Evolutionary conservation across 1,140 invertebrate genomes (phyloP).

Genomic region (Helicoverpa armigera): DNA sequence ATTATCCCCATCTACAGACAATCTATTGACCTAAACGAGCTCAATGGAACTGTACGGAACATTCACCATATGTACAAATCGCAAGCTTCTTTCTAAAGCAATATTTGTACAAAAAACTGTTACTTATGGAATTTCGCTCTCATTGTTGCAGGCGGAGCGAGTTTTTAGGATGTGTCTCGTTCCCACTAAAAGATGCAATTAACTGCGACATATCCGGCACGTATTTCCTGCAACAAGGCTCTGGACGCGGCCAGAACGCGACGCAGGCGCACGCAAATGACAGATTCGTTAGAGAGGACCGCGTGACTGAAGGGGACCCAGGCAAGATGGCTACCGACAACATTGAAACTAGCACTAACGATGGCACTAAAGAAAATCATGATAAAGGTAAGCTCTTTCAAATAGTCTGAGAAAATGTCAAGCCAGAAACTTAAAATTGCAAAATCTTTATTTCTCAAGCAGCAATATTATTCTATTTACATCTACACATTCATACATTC

Average conservation of each 20-base stretch:
- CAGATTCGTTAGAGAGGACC: slow-evolving; percentile 62
- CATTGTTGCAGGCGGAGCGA: slow-evolving; percentile 90
- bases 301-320: slow-evolving; percentile 69
- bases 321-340: slow-evolving; percentile 83
- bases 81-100: not conserved
- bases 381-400: slow-evolving; percentile 71
- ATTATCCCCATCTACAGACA: slow-evolving; percentile 38
- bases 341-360: slow-evolving; percentile 80
- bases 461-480: too few relatives aligned
- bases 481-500: too few relatives aligned
- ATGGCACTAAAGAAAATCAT: slow-evolving; percentile 77
- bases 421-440: not conserved
- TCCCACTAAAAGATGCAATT: slow-evolving; percentile 90
- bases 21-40: slow-evolving; percentile 35
- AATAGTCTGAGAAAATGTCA: not conserved
- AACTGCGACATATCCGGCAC: slow-evolving; percentile 86
- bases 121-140: not conserved
- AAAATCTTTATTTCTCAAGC: too few relatives aligned
- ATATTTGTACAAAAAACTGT: not conserved
- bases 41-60: slow-evolving; percentile 5
- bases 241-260: slow-evolving; percentile 65
- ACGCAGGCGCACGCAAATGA: slow-evolving; percentile 64
- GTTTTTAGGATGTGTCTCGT: slow-evolving; percentile 93
- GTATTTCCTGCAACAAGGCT: slow-evolving; percentile 85
- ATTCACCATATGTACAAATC: not conserved